Percentiles rank a stretch among this genome's conserved stretches.
Conservation (phyloP, 2,797 vertebrate genomes). For the Typhlichthys subterraneus region DNA sequence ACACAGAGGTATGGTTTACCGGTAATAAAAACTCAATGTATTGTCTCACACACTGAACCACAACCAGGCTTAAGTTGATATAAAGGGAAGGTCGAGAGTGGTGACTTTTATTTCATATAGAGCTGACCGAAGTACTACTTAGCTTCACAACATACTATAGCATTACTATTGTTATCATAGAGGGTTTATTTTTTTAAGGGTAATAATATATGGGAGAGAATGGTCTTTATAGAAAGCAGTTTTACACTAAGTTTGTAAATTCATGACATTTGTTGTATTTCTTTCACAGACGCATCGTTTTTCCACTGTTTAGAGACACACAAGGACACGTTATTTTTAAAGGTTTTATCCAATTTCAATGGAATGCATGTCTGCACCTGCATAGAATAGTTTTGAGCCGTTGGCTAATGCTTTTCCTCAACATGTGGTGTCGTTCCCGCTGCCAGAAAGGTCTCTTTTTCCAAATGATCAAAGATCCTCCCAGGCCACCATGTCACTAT, state of each 20-base stretch:
- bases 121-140: slow-evolving; percentile 80
- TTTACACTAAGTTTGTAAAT: slow-evolving; percentile 78
- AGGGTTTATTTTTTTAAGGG: slow-evolving; percentile 84
- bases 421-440: slow-evolving; percentile 44
- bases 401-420: slow-evolving; percentile 29
- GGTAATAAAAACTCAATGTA: slow-evolving; percentile 38
- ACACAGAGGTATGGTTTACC: slow-evolving; percentile 30
- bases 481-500: slow-evolving; percentile 42
- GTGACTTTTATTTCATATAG: slow-evolving; percentile 81
- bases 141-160: slow-evolving; percentile 79
- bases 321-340: slow-evolving; percentile 27
- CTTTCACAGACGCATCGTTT: slow-evolving; percentile 64
- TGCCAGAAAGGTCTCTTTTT: slow-evolving; percentile 57
- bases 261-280: slow-evolving; percentile 67
- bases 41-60: slow-evolving; percentile 65
- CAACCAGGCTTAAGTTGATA: slow-evolving; percentile 46
- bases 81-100: slow-evolving; percentile 66
- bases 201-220: slow-evolving; percentile 84
- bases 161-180: slow-evolving; percentile 82
- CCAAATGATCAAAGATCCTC: slow-evolving; percentile 56
- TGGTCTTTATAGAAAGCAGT: slow-evolving; percentile 78
- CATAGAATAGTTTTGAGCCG: slow-evolving; percentile 51
- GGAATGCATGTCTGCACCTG: slow-evolving; percentile 63
- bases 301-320: slow-evolving; percentile 48
- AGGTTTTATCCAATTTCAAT: slow-evolving; percentile 19